These are phyloP conservation scores for Synergus umbraculus DNA, from an alignment of 2,888 invertebrate genomes.

Conservation along the genomic window DNA sequence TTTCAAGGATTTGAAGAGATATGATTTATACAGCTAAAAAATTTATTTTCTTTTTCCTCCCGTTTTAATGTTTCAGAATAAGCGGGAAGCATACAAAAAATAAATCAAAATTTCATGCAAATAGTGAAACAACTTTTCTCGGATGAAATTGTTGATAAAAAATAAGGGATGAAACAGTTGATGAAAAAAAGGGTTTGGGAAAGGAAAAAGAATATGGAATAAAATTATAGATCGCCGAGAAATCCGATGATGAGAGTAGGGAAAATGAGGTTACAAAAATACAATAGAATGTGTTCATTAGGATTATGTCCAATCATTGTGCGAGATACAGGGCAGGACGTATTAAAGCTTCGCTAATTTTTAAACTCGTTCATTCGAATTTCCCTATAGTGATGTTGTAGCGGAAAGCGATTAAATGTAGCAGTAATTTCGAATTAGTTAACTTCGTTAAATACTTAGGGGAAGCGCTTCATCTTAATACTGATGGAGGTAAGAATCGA, in stretches of 20 bases:
- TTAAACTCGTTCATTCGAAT: neutral
- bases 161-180: neutral
- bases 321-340: neutral
- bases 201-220: neutral
- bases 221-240: neutral
- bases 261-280: constrained; percentile 12
- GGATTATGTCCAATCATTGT: constrained; percentile 7
- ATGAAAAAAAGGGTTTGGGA: no score
- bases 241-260: neutral
- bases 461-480: neutral
- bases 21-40: neutral
- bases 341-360: constrained; percentile 22
- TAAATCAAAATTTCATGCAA: no score
- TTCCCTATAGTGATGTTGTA: neutral
- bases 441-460: neutral
- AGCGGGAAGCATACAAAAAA: no score
- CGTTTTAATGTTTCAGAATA: neutral
- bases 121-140: no score
- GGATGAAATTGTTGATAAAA: no score
- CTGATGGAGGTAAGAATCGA: neutral
- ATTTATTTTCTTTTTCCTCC: neutral
- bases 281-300: constrained; percentile 12
- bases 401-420: neutral
- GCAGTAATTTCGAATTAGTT: neutral
- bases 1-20: no score